These are phyloP conservation scores for Ischnus inquisitorius DNA, from an alignment of 2,888 invertebrate species.

Conservation along the genomic window DNA sequence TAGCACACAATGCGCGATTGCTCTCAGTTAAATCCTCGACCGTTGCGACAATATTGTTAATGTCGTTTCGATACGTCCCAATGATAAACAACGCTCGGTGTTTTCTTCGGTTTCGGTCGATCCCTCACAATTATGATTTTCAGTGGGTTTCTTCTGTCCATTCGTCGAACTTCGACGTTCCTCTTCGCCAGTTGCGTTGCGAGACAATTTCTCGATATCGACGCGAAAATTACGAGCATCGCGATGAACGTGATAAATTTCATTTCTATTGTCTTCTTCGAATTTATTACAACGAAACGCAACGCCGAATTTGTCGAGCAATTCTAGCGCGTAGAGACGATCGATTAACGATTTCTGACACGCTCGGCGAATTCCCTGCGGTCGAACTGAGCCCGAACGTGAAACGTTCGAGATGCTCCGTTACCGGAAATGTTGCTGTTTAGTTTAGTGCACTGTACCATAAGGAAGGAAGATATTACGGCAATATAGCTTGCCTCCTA, in stretches of 20 bases:
- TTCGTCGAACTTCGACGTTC: background rate
- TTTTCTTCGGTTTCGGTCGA: background rate
- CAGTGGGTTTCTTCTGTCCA: background rate
- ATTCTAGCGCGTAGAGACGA: background rate
- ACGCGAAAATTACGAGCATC: background rate
- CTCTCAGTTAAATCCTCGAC: background rate
- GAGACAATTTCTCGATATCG: background rate
- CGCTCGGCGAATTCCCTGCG: constrained; percentile 9
- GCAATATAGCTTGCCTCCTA: constrained; percentile 10
- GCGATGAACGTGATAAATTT: background rate
- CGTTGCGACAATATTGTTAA: background rate
- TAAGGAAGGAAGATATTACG: constrained; percentile 34
- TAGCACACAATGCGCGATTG: background rate
- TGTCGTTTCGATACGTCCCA: background rate
- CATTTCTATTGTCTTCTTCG: background rate
- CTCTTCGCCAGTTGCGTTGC: background rate
- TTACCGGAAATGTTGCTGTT: constrained; percentile 27
- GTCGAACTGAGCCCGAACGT: constrained; percentile 6
- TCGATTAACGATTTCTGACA: background rate
- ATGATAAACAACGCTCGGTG: background rate
- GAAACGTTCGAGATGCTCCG: background rate
- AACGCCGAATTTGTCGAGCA: background rate
- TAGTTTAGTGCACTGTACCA: constrained; percentile 5
- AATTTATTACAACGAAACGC: background rate
- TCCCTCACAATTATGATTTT: constrained; percentile 3